Evolutionary conservation across 2,888 invertebrate genomes (phyloP).

Genomic region (Teleiodes luculella): DNA sequence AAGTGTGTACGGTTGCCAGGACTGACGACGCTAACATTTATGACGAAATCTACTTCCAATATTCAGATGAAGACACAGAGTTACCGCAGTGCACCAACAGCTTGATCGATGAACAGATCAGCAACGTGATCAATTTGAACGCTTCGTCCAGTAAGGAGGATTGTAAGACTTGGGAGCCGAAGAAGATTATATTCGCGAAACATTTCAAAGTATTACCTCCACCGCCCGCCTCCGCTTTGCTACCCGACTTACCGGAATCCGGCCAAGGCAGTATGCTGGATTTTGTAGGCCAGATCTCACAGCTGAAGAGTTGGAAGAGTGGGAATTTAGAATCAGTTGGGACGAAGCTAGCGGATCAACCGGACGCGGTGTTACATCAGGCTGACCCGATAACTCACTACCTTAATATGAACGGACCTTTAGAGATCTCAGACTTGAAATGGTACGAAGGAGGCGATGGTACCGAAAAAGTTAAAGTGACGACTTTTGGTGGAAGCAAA

Average conservation of each 20-base stretch:
- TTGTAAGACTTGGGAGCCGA: slow-evolving; percentile 64
- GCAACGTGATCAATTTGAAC: slow-evolving; percentile 74
- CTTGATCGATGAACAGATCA: slow-evolving; percentile 68
- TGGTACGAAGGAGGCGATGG: slow-evolving; percentile 68
- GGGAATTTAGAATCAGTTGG: slow-evolving; percentile 61
- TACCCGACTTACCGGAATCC: slow-evolving; percentile 59
- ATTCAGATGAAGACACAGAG: slow-evolving; percentile 79
- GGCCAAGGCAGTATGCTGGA: slow-evolving; percentile 61
- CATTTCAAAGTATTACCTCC: slow-evolving; percentile 62
- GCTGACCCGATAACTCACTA: slow-evolving; percentile 62
- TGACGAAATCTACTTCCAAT: slow-evolving; percentile 76
- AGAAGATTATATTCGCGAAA: slow-evolving; percentile 61
- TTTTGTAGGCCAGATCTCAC: slow-evolving; percentile 66
- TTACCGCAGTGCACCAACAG: slow-evolving; percentile 70
- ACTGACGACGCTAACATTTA: slow-evolving; percentile 61
- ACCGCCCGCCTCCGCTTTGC: slow-evolving; percentile 51
- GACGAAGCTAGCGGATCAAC: slow-evolving; percentile 64
- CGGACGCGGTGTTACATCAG: slow-evolving; percentile 58
- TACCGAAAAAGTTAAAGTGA: slow-evolving; percentile 60
- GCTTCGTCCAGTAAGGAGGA: slow-evolving; percentile 71
- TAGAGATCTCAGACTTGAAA: slow-evolving; percentile 69
- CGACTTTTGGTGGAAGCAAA: slow-evolving; percentile 55
- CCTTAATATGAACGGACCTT: slow-evolving; percentile 65
- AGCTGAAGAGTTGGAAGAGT: slow-evolving; percentile 68
- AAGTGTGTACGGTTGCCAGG: slow-evolving; percentile 60